A percentile compares a stretch with the other conserved stretches of the same genome.
phyloP scores from a whole-genome alignment of 2,113 vertebrate species.

The Ginglymostoma cirratum region DNA sequence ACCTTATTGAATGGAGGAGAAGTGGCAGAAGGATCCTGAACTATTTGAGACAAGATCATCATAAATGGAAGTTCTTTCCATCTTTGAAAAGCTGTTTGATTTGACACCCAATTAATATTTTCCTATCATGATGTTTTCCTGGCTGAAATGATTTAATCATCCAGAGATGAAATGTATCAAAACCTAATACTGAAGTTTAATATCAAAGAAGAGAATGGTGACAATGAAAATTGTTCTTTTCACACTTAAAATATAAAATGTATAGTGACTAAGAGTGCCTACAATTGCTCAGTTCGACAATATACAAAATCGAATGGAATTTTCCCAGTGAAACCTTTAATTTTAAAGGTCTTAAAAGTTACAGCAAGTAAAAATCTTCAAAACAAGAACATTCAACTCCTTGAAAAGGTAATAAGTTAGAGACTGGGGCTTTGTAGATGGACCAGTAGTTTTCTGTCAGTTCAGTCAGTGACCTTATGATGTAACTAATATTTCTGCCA shows the following conservation, averaged over 20 bases:
- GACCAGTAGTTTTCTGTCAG: not conserved
- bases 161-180: not conserved
- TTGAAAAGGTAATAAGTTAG: not conserved
- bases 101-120: not conserved
- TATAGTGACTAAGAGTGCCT: not conserved
- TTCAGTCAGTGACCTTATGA: not conserved
- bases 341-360: not conserved
- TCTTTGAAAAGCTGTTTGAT: not conserved
- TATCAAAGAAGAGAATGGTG: not conserved
- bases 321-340: not conserved
- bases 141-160: not conserved
- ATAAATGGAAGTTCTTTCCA: not conserved
- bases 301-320: not conserved
- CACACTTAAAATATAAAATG: not conserved
- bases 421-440: not conserved
- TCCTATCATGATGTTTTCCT: not conserved
- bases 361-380: not conserved
- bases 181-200: not conserved
- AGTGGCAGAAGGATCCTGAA: too few species aligned
- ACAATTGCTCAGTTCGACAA: not conserved
- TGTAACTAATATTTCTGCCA: not conserved
- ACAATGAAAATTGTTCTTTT: constrained; percentile 18
- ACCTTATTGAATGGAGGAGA: too few species aligned
- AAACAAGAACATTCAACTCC: not conserved
- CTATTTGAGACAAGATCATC: not conserved